Conservation (phyloP, 2,113 vertebrate genomes). For the Phalacrocorax pelagicus region DNA sequence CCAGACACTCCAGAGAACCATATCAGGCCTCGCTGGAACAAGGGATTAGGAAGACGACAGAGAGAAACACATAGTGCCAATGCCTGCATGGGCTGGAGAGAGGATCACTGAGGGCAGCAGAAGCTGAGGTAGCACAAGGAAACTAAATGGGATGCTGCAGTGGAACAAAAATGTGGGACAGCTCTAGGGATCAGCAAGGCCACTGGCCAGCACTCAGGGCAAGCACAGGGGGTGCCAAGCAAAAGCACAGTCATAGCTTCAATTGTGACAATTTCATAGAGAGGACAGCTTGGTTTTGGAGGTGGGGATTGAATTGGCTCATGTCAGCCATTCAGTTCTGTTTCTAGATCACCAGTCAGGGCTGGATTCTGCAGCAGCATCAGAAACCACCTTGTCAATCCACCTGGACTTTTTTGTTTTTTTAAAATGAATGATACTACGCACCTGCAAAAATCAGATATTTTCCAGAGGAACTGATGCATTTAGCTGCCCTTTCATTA, state of each 20-base stretch:
- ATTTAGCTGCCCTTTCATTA: background rate
- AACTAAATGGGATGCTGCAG: background rate
- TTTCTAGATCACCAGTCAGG: background rate
- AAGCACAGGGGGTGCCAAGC: background rate
- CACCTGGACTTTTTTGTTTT: background rate
- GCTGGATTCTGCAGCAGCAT: background rate
- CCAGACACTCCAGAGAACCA: background rate
- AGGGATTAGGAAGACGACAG: background rate
- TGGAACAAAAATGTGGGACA: background rate
- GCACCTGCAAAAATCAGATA: background rate
- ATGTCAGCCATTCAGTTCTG: background rate
- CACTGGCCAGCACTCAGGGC: background rate
- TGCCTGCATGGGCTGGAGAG: background rate
- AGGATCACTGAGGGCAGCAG: background rate
- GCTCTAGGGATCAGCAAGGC: background rate
- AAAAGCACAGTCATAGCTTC: background rate
- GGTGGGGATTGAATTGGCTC: background rate
- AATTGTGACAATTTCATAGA: background rate
- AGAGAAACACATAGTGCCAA: background rate
- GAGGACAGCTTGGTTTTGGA: background rate
- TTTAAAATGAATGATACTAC: background rate
- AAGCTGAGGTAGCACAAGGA: background rate
- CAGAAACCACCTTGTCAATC: background rate
- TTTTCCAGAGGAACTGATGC: background rate
- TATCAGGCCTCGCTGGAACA: background rate